Evolutionary conservation across 2,113 vertebrate species (phyloP), one percentile per base, ranked within the genome.

Genomic region (Lophotis ruficrista): DNA sequence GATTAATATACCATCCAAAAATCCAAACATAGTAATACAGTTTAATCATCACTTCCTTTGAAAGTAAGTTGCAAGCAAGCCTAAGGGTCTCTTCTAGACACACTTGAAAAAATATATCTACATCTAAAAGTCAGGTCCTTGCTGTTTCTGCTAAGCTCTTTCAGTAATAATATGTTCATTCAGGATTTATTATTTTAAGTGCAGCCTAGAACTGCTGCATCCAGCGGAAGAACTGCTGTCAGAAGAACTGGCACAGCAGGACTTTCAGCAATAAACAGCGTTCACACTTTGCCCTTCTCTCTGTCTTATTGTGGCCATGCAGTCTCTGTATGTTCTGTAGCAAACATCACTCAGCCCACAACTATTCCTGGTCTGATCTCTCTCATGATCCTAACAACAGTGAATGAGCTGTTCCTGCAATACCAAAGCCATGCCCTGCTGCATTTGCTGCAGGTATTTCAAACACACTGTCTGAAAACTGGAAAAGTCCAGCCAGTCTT

Each of bases 381-480:
- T 51, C 51, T 19, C 15, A 20, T 0, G 0, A 47, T 50, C 14
- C 58, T 24, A 54, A 61, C n/a, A 47, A n/a, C 41, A 27, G 56
- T 4, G 35, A 86, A 76, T 60, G 68, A 95, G 54, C 77, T 84
- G 25, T 21, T 58, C 56, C 76, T 54, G 41, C 41, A 50, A 11
- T 8, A 38, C 57, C 83, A n/a, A 68, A 94, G 53, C 35, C 2
- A 5, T 18, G 28, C 43, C 51, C 66, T 19, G 22, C 56, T 75
- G 31, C 25, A 31, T 75, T 83, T 72, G 28, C 58, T 65, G 61
- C 64, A 89, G n/a, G 48, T 2, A 3, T 62, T 89, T 80, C 79
- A 71, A 54, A 76, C 5, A 9, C 17, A 2, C 14, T 13, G 11
- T 22, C 56, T 71, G 86, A 37, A 85, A 54, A 45, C 10, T 3